phyloP scores from a whole-genome alignment of 2,888 invertebrate species.

The Heteropelma amictum region DNA sequence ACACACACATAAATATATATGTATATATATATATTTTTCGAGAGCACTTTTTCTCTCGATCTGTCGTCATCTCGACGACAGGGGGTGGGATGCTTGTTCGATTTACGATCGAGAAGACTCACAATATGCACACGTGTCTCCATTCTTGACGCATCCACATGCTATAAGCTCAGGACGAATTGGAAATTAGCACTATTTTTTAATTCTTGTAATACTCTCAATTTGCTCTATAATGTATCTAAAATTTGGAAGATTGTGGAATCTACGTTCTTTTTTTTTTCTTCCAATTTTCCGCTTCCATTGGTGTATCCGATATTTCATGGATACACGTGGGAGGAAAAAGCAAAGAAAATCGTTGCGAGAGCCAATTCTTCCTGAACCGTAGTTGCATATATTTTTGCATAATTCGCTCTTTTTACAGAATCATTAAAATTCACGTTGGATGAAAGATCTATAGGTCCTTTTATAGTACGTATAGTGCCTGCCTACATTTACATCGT shows the following conservation, averaged over 20 bases:
- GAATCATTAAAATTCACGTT: constrained; percentile 6
- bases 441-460: constrained; percentile 45
- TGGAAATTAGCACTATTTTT: constrained; percentile 2
- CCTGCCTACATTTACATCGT: constrained; percentile 50
- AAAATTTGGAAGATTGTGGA: constrained; percentile 47
- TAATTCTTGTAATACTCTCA: not conserved
- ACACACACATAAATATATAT: not conserved
- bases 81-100: constrained; percentile 11
- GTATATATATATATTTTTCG: constrained; percentile 50
- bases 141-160: not conserved
- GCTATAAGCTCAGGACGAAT: constrained; percentile 33
- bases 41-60: constrained; percentile 14
- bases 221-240: not conserved
- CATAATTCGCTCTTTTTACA: not conserved
- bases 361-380: constrained; percentile 47
- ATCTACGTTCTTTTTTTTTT: constrained; percentile 33
- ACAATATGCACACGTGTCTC: constrained; percentile 3
- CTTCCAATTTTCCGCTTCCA: constrained; percentile 5
- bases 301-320: not conserved
- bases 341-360: constrained; percentile 3
- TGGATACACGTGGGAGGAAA: not conserved
- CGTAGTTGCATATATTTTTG: not conserved
- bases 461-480: constrained; percentile 48
- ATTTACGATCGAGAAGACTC: constrained; percentile 10
- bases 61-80: constrained; percentile 9